phyloP scores from a whole-genome alignment of 1,140 invertebrate species.

The Cydia strobilella region DNA sequence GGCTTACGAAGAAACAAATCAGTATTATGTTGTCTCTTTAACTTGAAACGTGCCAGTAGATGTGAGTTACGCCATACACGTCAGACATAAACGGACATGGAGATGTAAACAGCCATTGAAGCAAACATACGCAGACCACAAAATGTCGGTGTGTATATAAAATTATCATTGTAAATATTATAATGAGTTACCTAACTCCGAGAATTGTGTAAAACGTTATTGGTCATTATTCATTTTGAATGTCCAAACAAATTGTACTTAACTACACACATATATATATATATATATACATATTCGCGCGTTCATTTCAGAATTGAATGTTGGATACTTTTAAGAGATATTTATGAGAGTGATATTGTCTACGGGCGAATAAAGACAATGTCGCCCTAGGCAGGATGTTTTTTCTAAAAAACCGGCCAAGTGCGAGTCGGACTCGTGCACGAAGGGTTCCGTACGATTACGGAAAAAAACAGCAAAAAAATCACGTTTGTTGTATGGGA shows the following conservation, averaged over 20 bases:
- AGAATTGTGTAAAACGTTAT: slow-evolving; percentile 22
- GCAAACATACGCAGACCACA: slow-evolving; percentile 52
- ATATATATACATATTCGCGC: background rate
- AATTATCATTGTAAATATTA: slow-evolving; percentile 29
- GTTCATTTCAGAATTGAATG: background rate
- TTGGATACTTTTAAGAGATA: background rate
- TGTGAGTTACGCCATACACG: slow-evolving; percentile 14
- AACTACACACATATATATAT: background rate
- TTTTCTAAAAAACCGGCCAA: too few species aligned
- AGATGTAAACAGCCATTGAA: slow-evolving; percentile 54
- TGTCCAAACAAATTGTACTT: background rate
- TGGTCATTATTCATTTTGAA: slow-evolving; percentile 14
- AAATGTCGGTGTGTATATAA: slow-evolving; percentile 37
- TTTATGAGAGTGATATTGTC: background rate
- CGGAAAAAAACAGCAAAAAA: too few species aligned
- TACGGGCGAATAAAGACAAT: background rate
- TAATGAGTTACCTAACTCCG: slow-evolving; percentile 23
- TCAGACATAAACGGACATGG: slow-evolving; percentile 18
- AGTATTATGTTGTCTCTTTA: slow-evolving; percentile 8
- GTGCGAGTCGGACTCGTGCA: too few species aligned
- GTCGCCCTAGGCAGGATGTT: background rate
- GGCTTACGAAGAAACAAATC: background rate
- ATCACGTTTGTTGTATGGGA: too few species aligned
- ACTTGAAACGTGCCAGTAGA: slow-evolving; percentile 7
- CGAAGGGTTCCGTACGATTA: too few species aligned